These are phyloP conservation scores for Donacobius atricapilla DNA, from an alignment of 2,113 vertebrate genomes.

Conservation along the genomic window DNA sequence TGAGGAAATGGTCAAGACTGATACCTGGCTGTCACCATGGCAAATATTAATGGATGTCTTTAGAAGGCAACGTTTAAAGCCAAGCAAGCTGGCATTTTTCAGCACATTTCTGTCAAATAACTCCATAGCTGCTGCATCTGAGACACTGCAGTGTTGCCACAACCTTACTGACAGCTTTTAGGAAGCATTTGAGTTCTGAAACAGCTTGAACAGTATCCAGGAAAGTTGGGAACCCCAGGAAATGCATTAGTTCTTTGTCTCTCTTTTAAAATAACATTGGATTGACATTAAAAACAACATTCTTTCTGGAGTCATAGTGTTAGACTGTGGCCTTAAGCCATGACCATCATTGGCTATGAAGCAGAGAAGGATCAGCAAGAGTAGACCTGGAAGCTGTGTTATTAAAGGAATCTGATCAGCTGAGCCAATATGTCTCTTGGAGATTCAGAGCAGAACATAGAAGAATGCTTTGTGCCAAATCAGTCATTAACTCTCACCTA, in stretches of 20 bases:
- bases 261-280: background rate
- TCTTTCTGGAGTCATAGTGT: background rate
- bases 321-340: background rate
- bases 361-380: background rate
- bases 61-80: background rate
- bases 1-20: background rate
- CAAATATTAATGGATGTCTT: background rate
- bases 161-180: conserved; percentile 1
- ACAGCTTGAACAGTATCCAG: background rate
- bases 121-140: background rate
- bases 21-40: background rate
- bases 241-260: conserved; percentile 11
- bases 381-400: conserved; percentile 41
- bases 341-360: conserved; percentile 54
- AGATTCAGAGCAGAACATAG: conserved; percentile 46
- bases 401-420: conserved; percentile 56
- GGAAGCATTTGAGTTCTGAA: background rate
- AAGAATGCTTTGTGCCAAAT: conserved; percentile 12
- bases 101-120: background rate
- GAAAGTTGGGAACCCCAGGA: conserved; percentile 1
- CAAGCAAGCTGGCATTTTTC: background rate
- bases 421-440: conserved; percentile 35
- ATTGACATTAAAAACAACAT: background rate
- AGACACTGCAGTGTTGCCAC: background rate
- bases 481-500: background rate